Conservation (phyloP, 2,113 vertebrate genomes). For the Recurvirostra avosetta region DNA sequence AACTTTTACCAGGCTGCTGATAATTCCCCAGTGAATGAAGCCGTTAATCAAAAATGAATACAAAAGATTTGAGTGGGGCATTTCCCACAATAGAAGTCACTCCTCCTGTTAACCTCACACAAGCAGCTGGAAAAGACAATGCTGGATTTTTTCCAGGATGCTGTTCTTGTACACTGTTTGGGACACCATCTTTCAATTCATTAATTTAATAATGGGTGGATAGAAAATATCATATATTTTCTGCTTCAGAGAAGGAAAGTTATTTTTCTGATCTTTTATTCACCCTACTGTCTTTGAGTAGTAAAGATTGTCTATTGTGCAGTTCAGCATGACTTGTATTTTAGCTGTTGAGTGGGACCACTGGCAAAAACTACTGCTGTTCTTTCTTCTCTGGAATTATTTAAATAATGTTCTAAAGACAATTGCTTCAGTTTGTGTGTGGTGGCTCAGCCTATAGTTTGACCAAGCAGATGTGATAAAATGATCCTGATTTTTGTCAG, state of each 20-base stretch:
- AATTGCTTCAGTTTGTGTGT: background rate
- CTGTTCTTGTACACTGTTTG: background rate
- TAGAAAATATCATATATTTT: constrained; percentile 13
- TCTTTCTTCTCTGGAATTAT: background rate
- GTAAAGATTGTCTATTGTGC: background rate
- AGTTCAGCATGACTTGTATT: background rate
- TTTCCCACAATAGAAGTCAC: constrained; percentile 42
- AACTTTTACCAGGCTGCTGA: constrained; percentile 42
- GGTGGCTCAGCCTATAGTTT: background rate
- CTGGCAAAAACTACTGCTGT: background rate
- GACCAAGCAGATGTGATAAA: background rate
- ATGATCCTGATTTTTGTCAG: background rate
- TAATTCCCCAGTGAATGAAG: constrained; percentile 12
- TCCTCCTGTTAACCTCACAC: constrained; percentile 36
- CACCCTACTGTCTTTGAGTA: background rate
- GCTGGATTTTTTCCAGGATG: constrained; percentile 4
- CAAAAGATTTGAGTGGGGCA: constrained; percentile 44
- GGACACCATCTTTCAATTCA: background rate
- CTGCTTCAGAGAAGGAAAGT: background rate
- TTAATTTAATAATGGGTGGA: background rate
- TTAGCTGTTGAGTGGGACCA: background rate
- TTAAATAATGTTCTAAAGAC: background rate
- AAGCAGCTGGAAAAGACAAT: constrained; percentile 46
- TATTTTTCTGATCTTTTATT: background rate
- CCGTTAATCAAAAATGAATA: constrained; percentile 58